Evolutionary conservation across 2,797 vertebrate genomes (phyloP), one percentile per base, ranked within the genome.

Genomic region (Staurois parvus): DNA sequence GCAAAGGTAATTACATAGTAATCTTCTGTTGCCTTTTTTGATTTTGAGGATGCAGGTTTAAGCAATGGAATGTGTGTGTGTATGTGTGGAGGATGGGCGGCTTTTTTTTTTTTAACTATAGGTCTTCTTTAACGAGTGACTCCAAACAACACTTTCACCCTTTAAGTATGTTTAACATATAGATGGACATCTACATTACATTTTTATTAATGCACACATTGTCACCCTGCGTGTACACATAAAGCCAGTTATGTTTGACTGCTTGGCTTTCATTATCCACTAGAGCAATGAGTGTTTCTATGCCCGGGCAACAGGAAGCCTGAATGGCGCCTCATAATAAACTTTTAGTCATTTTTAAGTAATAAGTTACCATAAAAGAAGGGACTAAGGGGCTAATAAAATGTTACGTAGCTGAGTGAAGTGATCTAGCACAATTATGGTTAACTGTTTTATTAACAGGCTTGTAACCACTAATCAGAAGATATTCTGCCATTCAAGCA

Each of bases 271-370:
- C 52, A 59, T 59, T 59, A 24, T 59, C 52, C 37, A 80, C 40
- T 11, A 62, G 64, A 29, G 37, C 76, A 68, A 24, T 28, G 62
- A 67, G n/a, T 19, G 42, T 28, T 68, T 19, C 76, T 79, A 29
- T 68, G 29, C n/a, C 64, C n/a, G 67, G 42, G 72, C 67, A 45
- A 52, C 62, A 76, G 81, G 72, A 76, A 76, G 62, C 34, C 81
- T 67, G 72, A 67, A 52, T 68, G 81, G 72, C 72, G 72, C 81
- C 81, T 75, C 67, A 28, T 37, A 75, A 19, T 75, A 45, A 76
- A 75, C 70, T 24, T 72, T 52, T 30, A 79, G 66, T 80, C 66
- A 48, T 80, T 80, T 70, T 52, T 32, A 30, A 70, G 64, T 52
- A 76, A 83, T 68, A 75, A 83, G 11, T 76, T 42, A 62, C 72